Base-by-base conservation (phyloP, 2,888 invertebrate genomes). In the Calliscelio sp. region DNA sequence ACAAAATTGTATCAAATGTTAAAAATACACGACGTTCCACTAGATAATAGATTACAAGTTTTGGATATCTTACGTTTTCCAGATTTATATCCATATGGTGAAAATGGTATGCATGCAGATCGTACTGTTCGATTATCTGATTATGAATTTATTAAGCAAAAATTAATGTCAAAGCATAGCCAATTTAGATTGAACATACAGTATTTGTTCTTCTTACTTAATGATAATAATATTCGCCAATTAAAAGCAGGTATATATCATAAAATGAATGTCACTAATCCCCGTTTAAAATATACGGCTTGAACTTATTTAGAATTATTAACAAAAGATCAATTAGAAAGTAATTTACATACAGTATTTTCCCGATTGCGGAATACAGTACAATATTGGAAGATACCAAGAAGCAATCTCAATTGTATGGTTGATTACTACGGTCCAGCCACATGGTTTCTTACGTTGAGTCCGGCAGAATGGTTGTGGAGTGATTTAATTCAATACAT, bases 401-500 rank as follows among this genome's bases (percentile, higher is more conserved):
- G 80, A 38, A 81, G 65, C 55, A 53, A 88, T 61, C 53, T 87
- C 32, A 28, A 41, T 6, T 89, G 88, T 61, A 87, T 89, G 89
- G 70, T 79, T 10, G 32, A 71, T 10, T 35, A 89, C 61, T 89
- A 89, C 74, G 89, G 88, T 16, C 86, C 88, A 32, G 87, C 85
- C 2, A 88, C 87, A 7, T 89, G 86, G 84, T 89, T 88, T 51
- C 49, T 88, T 11, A 89, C 87, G 6, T 20, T 88, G 3, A 88
- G 88, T 71, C 89, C 89, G 1, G 59, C 81, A 10, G 85, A 86
- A 59, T 87, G 84, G 89, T 87, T 85, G 59, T 89, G 90, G 89
- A 75, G 82, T 0, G 90, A 90, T 83, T 83, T 90, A 16, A 85
- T 82, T 11, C 86, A 88, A 25, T 90, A 89, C n/a, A n/a, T n/a